Percentiles rank a stretch among this genome's conserved stretches.
phyloP scores from a whole-genome alignment of 2,113 vertebrate species.

The Mystacornis crossleyi region DNA sequence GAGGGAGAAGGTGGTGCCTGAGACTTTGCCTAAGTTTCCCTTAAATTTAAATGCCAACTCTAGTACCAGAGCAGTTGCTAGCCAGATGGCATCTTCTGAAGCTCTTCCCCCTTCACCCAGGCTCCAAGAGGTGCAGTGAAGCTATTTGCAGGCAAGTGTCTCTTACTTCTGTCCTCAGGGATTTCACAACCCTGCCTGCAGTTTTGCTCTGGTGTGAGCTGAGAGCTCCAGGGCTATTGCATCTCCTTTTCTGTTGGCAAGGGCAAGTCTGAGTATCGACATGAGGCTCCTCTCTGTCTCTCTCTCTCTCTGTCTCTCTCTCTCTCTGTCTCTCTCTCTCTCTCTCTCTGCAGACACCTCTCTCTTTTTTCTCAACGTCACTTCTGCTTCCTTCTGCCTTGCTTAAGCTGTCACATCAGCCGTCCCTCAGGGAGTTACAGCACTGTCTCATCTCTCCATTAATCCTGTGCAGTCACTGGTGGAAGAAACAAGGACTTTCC shows the following conservation, averaged over 20 bases:
- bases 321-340: no score
- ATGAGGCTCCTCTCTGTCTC: no score
- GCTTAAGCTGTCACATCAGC: neutral
- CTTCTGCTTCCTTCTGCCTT: neutral
- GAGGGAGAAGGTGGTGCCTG: neutral
- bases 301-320: no score
- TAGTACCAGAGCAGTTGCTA: neutral
- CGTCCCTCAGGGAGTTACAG: neutral
- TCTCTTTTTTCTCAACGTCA: neutral
- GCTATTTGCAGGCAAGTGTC: neutral
- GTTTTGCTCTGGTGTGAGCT: neutral
- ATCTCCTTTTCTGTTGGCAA: neutral
- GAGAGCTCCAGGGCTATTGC: neutral
- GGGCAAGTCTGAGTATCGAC: neutral
- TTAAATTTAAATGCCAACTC: neutral
- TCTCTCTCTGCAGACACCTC: neutral
- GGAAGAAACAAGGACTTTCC: neutral
- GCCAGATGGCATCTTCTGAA: constrained; percentile 3
- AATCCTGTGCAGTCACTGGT: neutral
- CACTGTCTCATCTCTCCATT: neutral
- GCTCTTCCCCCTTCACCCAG: neutral
- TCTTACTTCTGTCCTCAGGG: neutral
- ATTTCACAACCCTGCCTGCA: neutral
- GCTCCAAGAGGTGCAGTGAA: neutral
- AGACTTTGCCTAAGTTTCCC: neutral